Conservation (phyloP, 1,140 invertebrate species). For the Orius laevigatus region DNA sequence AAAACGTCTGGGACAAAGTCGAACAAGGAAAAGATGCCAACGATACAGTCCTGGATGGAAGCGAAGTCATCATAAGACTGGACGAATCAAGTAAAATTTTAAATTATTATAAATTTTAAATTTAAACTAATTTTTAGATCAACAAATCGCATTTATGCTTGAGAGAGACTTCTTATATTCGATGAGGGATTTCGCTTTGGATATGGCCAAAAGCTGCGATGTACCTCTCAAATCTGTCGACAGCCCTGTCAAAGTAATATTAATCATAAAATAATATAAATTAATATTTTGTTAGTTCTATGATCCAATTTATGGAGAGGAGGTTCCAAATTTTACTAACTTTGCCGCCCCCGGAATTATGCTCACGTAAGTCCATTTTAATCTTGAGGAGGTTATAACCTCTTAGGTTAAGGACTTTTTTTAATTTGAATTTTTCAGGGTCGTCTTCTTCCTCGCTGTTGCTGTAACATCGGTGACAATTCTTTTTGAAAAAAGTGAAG, state of each 20-base stretch:
- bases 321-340: conserved; percentile 77
- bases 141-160: conserved; percentile 74
- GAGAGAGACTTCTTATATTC: conserved; percentile 62
- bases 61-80: conserved; percentile 66
- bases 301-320: conserved; percentile 73
- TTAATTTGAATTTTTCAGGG: conserved; percentile 38
- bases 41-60: conserved; percentile 58
- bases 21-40: conserved; percentile 47
- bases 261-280: conserved; percentile 5
- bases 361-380: conserved; percentile 51
- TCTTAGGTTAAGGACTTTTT: no score
- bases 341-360: conserved; percentile 92
- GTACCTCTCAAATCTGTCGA: conserved; percentile 15
- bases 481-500: conserved; percentile 76
- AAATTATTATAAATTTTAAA: no score
- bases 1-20: conserved; percentile 54
- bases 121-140: conserved; percentile 40
- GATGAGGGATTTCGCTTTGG: conserved; percentile 57
- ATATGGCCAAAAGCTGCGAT: conserved; percentile 18
- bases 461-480: conserved; percentile 84
- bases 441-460: conserved; percentile 84
- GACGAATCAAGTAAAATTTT: conserved; percentile 65
- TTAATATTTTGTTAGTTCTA: conserved; percentile 29
- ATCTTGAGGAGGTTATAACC: no score
- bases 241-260: conserved; percentile 21